Evolutionary conservation across 1,140 invertebrate genomes (phyloP), one percentile per base, ranked within the genome.

Genomic region (Daktulosphaira vitifoliae): DNA sequence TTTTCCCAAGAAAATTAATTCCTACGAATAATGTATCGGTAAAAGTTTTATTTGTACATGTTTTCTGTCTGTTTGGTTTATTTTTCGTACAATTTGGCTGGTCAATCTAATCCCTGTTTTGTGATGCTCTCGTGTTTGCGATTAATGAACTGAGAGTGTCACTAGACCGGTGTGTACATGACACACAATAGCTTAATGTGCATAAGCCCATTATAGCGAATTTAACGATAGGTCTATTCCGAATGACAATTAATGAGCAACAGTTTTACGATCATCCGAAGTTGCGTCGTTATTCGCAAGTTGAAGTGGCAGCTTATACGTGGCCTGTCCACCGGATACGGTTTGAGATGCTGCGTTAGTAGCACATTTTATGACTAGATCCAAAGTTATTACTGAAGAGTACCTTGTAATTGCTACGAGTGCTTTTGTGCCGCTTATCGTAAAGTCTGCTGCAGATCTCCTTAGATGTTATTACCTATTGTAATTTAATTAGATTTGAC

Each of bases 371-470:
- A 59, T 16, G 53, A 44, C 9, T 37, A 26, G 33, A 39, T 29
- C 54, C 39, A 38, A n/a, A 26, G 26, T 5, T 16, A 26, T 33
- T 44, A 59, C 29, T 11, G 42, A 6, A 23, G 23, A 62, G 42
- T 39, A 62, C 56, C 56, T 62, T 62, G 56, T 62, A 62, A 62
- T 62, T 62, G 56, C 15, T 20, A 39, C 46, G 20, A 62, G 56
- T 62, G 56, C 56, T 62, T 62, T 62, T 62, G 56, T 62, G 42
- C 18, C 54, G 23, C 38, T 59, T 59, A 59, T 62, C 56, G 42
- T 46, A 29, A 48, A 22, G 26, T 20, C 42, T 29, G 53, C 38
- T 22, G 2, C 20, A 18, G 22, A 38, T 44, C 39, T 38, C 11
- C 33, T 6, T 22, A 0, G 22, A 52, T 20, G 37, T 9, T 20